A percentile compares a stretch with the other conserved stretches of the same genome.
phyloP scores from a whole-genome alignment of 1,140 invertebrate genomes.

The Psilanteris sp. region DNA sequence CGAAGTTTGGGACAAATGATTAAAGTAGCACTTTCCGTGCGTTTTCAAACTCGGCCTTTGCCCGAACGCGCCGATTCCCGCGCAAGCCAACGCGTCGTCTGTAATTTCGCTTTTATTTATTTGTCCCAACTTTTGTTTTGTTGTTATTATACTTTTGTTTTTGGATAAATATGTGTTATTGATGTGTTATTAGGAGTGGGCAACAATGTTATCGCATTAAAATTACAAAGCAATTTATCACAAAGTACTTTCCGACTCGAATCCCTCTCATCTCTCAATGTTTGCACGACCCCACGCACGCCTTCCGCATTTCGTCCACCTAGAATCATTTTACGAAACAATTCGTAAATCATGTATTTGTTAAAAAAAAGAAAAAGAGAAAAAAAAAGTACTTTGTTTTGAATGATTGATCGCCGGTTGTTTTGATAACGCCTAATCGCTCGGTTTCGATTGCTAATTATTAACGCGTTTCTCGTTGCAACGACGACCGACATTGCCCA shows the following conservation, averaged over 20 bases:
- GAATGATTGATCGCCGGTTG: background rate
- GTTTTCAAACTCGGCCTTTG: background rate
- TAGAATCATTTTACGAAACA: too few relatives aligned
- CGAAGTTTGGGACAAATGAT: constrained; percentile 51
- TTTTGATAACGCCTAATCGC: constrained; percentile 1
- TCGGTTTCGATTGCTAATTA: constrained; percentile 15
- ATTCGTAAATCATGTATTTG: too few relatives aligned
- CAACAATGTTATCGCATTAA: constrained; percentile 15
- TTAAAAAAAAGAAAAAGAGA: too few relatives aligned
- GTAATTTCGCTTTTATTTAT: background rate
- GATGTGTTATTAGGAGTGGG: constrained; percentile 43
- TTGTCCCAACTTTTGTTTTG: constrained; percentile 22
- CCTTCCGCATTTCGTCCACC: too few relatives aligned
- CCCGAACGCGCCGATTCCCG: too few relatives aligned
- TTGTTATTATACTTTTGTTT: constrained; percentile 8
- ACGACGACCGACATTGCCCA: constrained; percentile 41
- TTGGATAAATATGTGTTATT: constrained; percentile 24
- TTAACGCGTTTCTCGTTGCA: constrained; percentile 1
- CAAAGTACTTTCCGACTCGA: constrained; percentile 27
- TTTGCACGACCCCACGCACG: too few relatives aligned
- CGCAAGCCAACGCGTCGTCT: too few relatives aligned
- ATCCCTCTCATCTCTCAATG: too few relatives aligned
- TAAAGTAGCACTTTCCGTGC: constrained; percentile 2
- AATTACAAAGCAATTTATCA: background rate
- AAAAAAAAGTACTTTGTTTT: constrained; percentile 43